A percentile compares a stretch with the other conserved stretches of the same genome.
These are phyloP conservation scores for Mantis religiosa DNA, from an alignment of 2,888 invertebrate species.

Conservation along the genomic window DNA sequence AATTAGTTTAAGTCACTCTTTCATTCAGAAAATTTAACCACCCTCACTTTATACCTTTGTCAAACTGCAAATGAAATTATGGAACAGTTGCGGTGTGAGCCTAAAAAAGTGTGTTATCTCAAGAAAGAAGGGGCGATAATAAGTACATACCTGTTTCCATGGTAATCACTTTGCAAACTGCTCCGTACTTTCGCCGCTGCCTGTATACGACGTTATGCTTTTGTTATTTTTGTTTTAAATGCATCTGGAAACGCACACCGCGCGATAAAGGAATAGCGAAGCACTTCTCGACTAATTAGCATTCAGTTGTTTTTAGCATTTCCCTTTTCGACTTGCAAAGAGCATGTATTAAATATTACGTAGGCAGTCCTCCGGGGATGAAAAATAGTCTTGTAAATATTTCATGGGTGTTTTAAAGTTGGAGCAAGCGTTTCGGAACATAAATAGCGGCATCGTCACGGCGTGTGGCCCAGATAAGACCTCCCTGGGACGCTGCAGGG, in stretches of 20 bases:
- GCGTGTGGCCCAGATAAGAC: background rate
- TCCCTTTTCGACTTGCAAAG: background rate
- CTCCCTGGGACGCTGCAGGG: background rate
- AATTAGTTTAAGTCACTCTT: no score
- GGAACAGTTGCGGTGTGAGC: no score
- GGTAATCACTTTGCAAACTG: background rate
- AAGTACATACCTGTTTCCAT: background rate
- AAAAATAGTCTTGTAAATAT: background rate
- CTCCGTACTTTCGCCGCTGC: no score
- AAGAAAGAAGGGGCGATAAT: no score
- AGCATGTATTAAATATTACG: background rate
- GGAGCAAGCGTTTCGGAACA: background rate
- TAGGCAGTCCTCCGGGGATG: background rate
- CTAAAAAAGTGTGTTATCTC: no score
- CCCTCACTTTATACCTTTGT: no score
- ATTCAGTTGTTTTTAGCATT: background rate
- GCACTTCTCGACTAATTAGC: background rate
- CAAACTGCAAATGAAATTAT: no score
- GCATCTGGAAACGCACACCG: background rate
- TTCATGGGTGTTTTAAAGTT: background rate
- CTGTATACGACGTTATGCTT: background rate
- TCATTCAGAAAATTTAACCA: no score
- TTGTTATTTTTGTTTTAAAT: background rate
- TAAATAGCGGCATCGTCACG: background rate
- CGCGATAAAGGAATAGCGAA: background rate